These are phyloP conservation scores for Pseudorectes ferrugineus DNA, from an alignment of 2,113 vertebrate species.

Conservation along the genomic window DNA sequence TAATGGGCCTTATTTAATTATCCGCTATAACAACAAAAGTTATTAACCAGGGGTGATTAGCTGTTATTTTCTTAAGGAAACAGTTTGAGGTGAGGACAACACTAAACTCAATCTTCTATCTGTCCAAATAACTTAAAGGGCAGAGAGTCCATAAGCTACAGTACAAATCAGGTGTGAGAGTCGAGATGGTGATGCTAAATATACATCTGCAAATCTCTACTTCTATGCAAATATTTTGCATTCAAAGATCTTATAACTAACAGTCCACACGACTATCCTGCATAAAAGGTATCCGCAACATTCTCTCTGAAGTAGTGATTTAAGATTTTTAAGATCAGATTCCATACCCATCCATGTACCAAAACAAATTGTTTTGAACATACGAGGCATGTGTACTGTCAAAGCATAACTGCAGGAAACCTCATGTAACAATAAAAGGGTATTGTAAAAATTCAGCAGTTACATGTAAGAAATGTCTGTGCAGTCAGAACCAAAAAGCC, in stretches of 20 bases:
- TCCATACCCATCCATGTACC: accelerated
- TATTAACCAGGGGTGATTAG: not conserved
- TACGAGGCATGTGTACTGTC: not conserved
- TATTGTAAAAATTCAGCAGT: not conserved
- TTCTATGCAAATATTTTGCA: not conserved
- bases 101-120: not conserved
- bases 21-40: not conserved
- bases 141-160: not conserved
- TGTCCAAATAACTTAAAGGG: not conserved
- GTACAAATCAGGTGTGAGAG: not conserved
- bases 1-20: not conserved
- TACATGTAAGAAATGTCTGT: not conserved
- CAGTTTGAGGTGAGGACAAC: not conserved
- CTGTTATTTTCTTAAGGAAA: not conserved
- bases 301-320: not conserved
- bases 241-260: not conserved
- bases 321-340: not conserved
- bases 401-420: not conserved
- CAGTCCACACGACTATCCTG: not conserved
- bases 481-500: not conserved
- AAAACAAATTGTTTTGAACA: not conserved
- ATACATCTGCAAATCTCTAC: not conserved
- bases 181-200: not conserved
- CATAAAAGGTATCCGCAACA: not conserved
- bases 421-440: not conserved